Evolutionary conservation across 2,888 invertebrate species (phyloP).

Genomic region (Barypeithes pellucidus): DNA sequence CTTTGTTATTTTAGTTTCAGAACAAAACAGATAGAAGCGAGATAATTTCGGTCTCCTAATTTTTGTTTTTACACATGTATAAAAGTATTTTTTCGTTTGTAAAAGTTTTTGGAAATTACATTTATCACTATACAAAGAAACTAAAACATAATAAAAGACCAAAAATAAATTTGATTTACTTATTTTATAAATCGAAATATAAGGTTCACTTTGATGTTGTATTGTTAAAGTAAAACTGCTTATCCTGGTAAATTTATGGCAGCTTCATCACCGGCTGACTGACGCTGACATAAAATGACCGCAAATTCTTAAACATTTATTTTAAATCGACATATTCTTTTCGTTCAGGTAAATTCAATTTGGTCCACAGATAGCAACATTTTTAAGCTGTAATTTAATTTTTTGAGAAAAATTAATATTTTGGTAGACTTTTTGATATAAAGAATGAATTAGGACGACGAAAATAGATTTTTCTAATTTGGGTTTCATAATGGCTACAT

Average conservation of each 20-base stretch:
- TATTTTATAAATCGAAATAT: slow-evolving; percentile 6
- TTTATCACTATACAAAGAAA: slow-evolving; percentile 6
- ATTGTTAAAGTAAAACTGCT: background rate
- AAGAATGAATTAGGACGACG: no score
- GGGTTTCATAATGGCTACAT: no score
- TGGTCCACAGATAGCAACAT: no score
- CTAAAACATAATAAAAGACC: background rate
- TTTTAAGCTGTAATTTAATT: no score
- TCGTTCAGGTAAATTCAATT: no score
- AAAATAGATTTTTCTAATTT: no score
- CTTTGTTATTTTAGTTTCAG: no score
- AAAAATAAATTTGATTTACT: background rate
- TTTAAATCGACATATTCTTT: background rate
- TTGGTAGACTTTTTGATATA: no score
- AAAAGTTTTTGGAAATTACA: background rate
- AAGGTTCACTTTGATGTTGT: background rate
- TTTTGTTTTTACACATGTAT: background rate
- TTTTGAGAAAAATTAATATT: no score
- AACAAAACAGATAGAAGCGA: no score
- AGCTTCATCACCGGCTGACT: background rate
- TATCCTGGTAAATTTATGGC: slow-evolving; percentile 7
- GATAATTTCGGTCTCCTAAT: no score
- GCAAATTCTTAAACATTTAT: background rate
- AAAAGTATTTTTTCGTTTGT: background rate
- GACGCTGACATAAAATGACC: background rate